Conservation (phyloP, 2,113 vertebrate genomes). For the Dascyllus trimaculatus region DNA sequence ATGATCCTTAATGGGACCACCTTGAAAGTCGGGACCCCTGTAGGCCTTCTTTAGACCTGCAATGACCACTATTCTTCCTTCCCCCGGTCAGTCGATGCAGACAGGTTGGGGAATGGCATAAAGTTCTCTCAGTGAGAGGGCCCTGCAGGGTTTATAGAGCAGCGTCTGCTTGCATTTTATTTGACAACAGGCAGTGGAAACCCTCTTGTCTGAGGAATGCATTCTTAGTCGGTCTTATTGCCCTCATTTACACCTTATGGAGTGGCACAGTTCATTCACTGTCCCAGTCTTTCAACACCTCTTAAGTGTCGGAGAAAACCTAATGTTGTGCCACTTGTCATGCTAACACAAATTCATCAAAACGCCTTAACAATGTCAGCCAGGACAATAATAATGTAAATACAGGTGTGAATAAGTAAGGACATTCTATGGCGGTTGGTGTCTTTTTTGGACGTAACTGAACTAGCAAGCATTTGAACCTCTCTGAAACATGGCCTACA, state of each 20-base stretch:
- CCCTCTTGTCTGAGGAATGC: slow-evolving; percentile 34
- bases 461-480: too few relatives aligned
- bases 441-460: too few relatives aligned
- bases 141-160: slow-evolving; percentile 32
- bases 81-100: background rate
- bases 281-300: background rate
- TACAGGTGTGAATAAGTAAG: too few relatives aligned
- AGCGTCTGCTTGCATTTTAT: slow-evolving; percentile 26
- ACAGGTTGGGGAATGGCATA: slow-evolving; percentile 3
- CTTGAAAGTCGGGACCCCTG: slow-evolving; percentile 55
- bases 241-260: slow-evolving; percentile 25
- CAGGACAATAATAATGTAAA: too few relatives aligned
- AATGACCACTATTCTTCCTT: slow-evolving; percentile 12
- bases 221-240: slow-evolving; percentile 21
- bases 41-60: slow-evolving; percentile 12
- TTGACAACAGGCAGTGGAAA: slow-evolving; percentile 13
- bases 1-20: slow-evolving; percentile 78
- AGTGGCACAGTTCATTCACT: slow-evolving; percentile 28
- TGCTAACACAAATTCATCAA: too few relatives aligned
- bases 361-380: background rate
- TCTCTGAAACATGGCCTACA: too few relatives aligned
- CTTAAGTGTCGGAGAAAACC: background rate
- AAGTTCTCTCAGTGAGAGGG: slow-evolving; percentile 15
- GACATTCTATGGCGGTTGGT: too few relatives aligned
- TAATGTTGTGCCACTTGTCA: background rate